Conservation (phyloP, 2,888 invertebrate species). For the Chrysomela aeneicollis region DNA sequence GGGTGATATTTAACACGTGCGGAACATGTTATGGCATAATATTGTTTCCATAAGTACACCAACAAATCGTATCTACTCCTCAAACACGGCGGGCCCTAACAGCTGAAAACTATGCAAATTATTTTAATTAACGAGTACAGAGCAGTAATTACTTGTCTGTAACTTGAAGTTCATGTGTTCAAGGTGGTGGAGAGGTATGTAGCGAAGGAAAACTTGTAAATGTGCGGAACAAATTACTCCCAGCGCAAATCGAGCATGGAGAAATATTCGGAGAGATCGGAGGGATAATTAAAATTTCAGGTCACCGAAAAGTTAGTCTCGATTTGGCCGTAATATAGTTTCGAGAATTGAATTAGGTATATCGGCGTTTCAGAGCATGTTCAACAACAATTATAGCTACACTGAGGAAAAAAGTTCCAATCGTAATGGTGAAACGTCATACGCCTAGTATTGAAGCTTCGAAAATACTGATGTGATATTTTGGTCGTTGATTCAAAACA, state of each 20-base stretch:
- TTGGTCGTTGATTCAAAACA: no score
- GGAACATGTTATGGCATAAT: neutral
- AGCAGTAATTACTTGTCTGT: slow-evolving; percentile 8
- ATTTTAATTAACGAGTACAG: slow-evolving; percentile 7
- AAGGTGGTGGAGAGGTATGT: neutral
- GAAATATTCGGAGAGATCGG: neutral
- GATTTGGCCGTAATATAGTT: neutral
- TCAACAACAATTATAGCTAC: no score
- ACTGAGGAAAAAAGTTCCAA: no score
- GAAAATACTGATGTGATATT: no score
- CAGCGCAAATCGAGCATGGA: neutral
- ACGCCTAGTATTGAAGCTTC: no score
- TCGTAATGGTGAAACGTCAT: no score
- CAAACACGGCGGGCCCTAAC: neutral
- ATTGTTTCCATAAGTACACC: neutral
- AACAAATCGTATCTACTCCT: slow-evolving; percentile 9
- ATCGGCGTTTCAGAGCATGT: no score
- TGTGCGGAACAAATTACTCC: neutral
- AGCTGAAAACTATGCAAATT: slow-evolving; percentile 11
- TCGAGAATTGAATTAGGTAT: neutral
- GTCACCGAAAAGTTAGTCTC: neutral
- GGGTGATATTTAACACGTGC: neutral
- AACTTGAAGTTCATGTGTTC: slow-evolving; percentile 2
- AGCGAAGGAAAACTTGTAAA: neutral
- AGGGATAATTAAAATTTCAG: neutral